A percentile compares a stretch with the other conserved stretches of the same genome.
phyloP scores from a whole-genome alignment of 2,888 invertebrate genomes.

The Scotopteryx bipunctaria region DNA sequence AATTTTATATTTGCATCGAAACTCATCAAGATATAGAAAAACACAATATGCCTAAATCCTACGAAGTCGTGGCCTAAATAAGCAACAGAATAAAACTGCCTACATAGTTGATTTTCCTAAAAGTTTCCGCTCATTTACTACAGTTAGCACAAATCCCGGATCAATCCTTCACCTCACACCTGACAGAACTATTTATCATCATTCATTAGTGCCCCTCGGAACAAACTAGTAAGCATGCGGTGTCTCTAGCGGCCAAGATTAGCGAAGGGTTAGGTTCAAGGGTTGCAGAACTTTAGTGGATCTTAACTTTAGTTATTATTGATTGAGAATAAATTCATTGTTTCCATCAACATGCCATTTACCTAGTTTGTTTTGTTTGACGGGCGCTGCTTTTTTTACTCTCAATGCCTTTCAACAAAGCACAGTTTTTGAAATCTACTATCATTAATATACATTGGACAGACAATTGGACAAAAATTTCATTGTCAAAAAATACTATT shows the following conservation, averaged over 20 bases:
- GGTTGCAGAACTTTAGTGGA: conserved; percentile 41
- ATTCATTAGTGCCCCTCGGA: conserved; percentile 64
- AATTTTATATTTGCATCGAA: no score
- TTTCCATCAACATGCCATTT: neutral
- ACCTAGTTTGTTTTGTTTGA: no score
- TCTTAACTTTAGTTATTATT: conserved; percentile 18
- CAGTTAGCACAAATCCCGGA: neutral
- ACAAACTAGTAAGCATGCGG: conserved; percentile 45
- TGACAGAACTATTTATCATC: conserved; percentile 73
- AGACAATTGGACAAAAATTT: no score
- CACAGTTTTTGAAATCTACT: no score
- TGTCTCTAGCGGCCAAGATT: conserved; percentile 66
- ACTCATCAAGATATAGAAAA: no score
- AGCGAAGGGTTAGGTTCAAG: conserved; percentile 65
- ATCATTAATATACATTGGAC: no score
- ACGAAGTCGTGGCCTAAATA: no score
- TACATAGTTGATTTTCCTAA: neutral
- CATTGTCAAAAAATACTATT: no score
- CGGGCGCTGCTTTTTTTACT: no score
- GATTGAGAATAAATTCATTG: neutral
- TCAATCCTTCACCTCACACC: conserved; percentile 27
- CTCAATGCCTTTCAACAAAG: no score
- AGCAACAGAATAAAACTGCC: no score
- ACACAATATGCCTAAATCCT: no score
- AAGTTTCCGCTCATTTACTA: conserved; percentile 2